Evolutionary conservation across 2,797 vertebrate genomes (phyloP).

Genomic region (Chromobotia macracanthus): DNA sequence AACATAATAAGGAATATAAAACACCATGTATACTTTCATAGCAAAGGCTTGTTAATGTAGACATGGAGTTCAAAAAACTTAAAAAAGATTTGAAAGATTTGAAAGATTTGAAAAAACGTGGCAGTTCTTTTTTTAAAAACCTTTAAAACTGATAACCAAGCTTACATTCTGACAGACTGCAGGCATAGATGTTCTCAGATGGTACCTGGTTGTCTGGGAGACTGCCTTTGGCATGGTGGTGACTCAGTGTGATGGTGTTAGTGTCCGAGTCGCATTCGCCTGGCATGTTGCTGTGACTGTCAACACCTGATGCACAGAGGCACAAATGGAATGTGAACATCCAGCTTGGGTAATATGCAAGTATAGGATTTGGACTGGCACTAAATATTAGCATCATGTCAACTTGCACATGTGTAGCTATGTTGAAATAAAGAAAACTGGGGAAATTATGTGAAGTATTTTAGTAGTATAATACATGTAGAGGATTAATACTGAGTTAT

Average conservation of each 20-base stretch:
- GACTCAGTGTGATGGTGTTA: conserved; percentile 49
- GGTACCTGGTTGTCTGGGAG: conserved; percentile 34
- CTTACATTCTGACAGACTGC: conserved; percentile 38
- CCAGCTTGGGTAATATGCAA: neutral
- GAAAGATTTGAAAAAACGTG: conserved; percentile 27
- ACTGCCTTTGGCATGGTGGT: conserved; percentile 38
- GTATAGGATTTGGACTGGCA: no score
- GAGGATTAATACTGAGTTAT: neutral
- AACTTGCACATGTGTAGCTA: neutral
- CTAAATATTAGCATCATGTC: neutral
- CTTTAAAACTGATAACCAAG: conserved; percentile 54
- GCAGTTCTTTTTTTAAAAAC: conserved; percentile 73
- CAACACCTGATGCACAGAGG: conserved; percentile 65
- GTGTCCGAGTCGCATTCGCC: conserved; percentile 51
- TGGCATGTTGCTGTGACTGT: conserved; percentile 59
- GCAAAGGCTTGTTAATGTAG: conserved; percentile 20
- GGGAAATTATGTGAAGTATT: neutral
- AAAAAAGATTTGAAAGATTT: no score
- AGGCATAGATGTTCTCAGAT: conserved; percentile 40
- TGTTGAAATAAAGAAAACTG: neutral
- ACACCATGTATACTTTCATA: conserved; percentile 1
- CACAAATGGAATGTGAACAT: conserved; percentile 63
- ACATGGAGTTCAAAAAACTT: conserved; percentile 10
- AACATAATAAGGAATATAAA: neutral
- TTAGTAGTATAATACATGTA: conserved; percentile 50